Base-by-base conservation (phyloP, 37 sponge, comb jelly and placozoan genomes). In the Hormiphora californensis region DNA sequence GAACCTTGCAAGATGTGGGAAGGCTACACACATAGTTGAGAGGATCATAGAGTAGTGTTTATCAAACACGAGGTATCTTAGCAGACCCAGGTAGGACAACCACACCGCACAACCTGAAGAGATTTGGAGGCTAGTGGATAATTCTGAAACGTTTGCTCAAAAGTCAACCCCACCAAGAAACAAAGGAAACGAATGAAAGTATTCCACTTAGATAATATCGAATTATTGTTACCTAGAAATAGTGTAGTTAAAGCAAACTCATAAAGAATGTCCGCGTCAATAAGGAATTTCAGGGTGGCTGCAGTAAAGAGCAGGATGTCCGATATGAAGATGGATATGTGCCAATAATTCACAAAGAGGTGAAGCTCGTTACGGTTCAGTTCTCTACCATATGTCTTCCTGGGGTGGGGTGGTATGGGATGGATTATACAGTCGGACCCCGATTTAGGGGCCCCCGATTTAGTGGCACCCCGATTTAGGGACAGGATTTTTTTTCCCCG, bases 1-100 rank as follows among this genome's bases (percentile, higher is more conserved):
- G 81, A 73, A 73, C 23, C 81, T 21, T 4, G 46, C 81, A 3
- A 73, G 81, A 19, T 73, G 81, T n/a, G 81, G 81, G 7, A 73
- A 11, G 44, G 81, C 81, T 46, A 73, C 44, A 8, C 40, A 43
- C 21, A 73, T 73, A 41, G 81, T 73, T 43, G 40, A 43, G 39
- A 73, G 32, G 1, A 73, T 73, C 36, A 33, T 32, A 19, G 81
- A 73, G 44, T 73, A 73, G 81, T 73, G 81, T 28, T 33, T 39
- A 41, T 33, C 35, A 28, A 73, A 73, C 23, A 33, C 21, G 11
- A 73, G 81, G 23, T 73, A 73, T 2, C 81, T 21, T 17, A 73
- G 38, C 81, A 73, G 46, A 4, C 81, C 81, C 2, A 73, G 41
- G 44, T 73, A 73, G 1, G 81, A 73, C 38, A 73, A 41, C 81